Evolutionary conservation across 1,140 invertebrate species (phyloP).

Genomic region (Meloidogyne floridensis): DNA sequence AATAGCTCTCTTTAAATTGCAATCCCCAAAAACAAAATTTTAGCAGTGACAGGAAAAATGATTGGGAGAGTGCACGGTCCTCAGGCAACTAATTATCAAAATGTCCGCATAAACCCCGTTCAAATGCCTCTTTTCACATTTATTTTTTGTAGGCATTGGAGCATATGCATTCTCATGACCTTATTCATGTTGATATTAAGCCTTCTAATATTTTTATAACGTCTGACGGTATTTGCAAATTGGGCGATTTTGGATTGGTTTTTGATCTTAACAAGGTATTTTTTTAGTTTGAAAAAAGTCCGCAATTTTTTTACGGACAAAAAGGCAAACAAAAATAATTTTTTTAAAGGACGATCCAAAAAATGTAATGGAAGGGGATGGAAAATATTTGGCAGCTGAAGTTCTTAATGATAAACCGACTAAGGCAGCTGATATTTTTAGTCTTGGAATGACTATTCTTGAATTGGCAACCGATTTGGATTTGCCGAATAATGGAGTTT

Average conservation of each 20-base stretch:
- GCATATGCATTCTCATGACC: slow-evolving; percentile 73
- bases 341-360: slow-evolving; percentile 36
- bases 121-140: no score
- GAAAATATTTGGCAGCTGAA: slow-evolving; percentile 78
- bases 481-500: slow-evolving; percentile 73
- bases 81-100: no score
- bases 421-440: slow-evolving; percentile 71
- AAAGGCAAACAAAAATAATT: not conserved
- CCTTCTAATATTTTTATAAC: slow-evolving; percentile 76
- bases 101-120: no score
- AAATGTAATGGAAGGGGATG: slow-evolving; percentile 73
- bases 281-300: not conserved
- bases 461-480: slow-evolving; percentile 76
- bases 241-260: slow-evolving; percentile 78
- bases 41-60: no score
- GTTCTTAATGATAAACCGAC: slow-evolving; percentile 72
- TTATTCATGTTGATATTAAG: slow-evolving; percentile 79
- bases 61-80: no score
- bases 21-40: no score
- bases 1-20: no score
- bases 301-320: no score
- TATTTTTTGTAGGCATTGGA: slow-evolving; percentile 69
- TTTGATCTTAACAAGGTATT: slow-evolving; percentile 69
- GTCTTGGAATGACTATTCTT: slow-evolving; percentile 76
- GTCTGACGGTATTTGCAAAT: slow-evolving; percentile 72